Evolutionary conservation across 1,140 invertebrate genomes (phyloP).

Genomic region (Dinoponera quadriceps): DNA sequence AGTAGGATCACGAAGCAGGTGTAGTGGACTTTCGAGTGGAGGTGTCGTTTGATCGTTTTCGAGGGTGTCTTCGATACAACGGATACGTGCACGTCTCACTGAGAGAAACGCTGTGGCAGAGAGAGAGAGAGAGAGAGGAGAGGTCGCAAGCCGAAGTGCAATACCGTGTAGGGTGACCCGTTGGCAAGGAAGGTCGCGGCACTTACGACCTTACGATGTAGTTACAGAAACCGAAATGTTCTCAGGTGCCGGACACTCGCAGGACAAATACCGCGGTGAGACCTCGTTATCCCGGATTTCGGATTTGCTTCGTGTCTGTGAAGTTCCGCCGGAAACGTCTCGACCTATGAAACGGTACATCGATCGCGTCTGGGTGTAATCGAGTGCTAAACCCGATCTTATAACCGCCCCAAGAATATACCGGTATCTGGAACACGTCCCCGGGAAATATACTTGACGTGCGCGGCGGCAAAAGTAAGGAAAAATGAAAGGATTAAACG

Average conservation of each 20-base stretch:
- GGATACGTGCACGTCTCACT: neutral
- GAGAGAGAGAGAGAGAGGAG: slow-evolving; percentile 4
- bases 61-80: slow-evolving; percentile 36
- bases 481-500: neutral
- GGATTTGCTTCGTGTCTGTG: slow-evolving; percentile 42
- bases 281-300: slow-evolving; percentile 55
- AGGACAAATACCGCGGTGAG: slow-evolving; percentile 45
- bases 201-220: slow-evolving; percentile 53
- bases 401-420: neutral
- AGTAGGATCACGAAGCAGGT: slow-evolving; percentile 22
- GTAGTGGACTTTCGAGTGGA: neutral
- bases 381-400: slow-evolving; percentile 19
- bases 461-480: neutral
- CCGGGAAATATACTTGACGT: neutral
- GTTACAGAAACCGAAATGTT: slow-evolving; percentile 60
- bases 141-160: slow-evolving; percentile 34
- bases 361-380: slow-evolving; percentile 28
- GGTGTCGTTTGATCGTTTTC: slow-evolving; percentile 36
- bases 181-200: slow-evolving; percentile 51
- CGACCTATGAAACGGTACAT: slow-evolving; percentile 28
- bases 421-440: neutral
- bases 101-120: neutral
- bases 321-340: slow-evolving; percentile 37
- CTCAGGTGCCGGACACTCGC: slow-evolving; percentile 52
- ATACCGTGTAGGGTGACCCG: slow-evolving; percentile 46